Evolutionary conservation across 2,113 vertebrate genomes (phyloP).

Genomic region (Chrysemys picta): DNA sequence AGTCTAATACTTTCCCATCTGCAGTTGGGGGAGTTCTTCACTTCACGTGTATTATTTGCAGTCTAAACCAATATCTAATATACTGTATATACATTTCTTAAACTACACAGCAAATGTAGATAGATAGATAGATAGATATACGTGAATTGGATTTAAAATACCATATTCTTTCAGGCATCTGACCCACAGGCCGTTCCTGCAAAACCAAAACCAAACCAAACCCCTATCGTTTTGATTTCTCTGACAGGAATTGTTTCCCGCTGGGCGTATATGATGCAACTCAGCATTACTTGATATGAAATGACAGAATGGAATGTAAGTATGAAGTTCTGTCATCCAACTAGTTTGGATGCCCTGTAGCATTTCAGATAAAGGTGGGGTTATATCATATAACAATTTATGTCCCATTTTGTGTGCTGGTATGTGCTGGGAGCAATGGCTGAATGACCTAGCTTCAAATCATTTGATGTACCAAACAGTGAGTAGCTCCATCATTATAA

Average conservation of each 20-base stretch:
- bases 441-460: not conserved
- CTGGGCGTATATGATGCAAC: rapidly evolving
- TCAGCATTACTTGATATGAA: not conserved
- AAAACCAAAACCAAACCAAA: not conserved
- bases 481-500: not conserved
- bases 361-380: not conserved
- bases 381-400: not conserved
- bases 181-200: not conserved
- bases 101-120: not conserved
- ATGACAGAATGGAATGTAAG: not conserved
- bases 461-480: not conserved
- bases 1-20: not conserved
- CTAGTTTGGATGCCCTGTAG: not conserved
- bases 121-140: not conserved
- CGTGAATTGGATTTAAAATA: not conserved
- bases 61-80: not conserved
- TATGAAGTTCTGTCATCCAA: not conserved
- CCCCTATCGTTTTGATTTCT: not conserved
- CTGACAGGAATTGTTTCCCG: not conserved
- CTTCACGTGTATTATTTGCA: not conserved
- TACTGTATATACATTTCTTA: not conserved
- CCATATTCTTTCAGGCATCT: not conserved
- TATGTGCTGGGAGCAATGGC: not conserved
- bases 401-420: not conserved
- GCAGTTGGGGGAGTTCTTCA: not conserved